Base-by-base conservation (phyloP, 2,888 invertebrate species). In the Monoplex corrugatus region DNA sequence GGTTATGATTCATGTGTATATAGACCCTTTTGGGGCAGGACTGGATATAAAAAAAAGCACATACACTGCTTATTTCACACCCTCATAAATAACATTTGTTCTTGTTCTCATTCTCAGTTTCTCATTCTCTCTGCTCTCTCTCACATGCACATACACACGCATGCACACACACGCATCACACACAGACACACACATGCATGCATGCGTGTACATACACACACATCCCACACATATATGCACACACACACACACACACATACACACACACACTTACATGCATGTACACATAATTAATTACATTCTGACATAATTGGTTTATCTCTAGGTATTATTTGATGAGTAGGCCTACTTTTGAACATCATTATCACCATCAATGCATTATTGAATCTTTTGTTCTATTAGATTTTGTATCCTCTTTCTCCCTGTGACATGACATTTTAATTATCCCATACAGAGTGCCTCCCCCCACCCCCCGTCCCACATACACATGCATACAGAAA, bases 161-260 rank as follows among this genome's bases (percentile, higher is more conserved):
- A 72, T 23, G 35, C 35, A 72, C 35, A 35, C 35, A 72, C 35
- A 72, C 72, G 35, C 35, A 72, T n/a, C 72, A 72, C 35, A 32
- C 35, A n/a, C 35, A 35, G 35, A 72, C 72, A 72, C 35, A 19
- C 35, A 8, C 72, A 32, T 6, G 35, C 35, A 32, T 23, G 35
- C 72, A 72, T 35, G 3, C 63, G 28, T 28, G 28, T 23, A n/a
- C 68, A 68, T 28, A n/a, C 68, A 68, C 68, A 68, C 23, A 23
- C 68, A 43, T 43, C 78, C 40, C 43, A 80, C 40, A 43, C 78
- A 78, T 28, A 78, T 19, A 78, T 28, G 43, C 78, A 80, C 78
- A 80, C 78, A 80, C 78, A 43, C 78, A 80, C 40, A 43, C 40
- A 16, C 40, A 80, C 10, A 32, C 78, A 38, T n/a, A 32, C 43